Base-by-base conservation (phyloP, 2,888 invertebrate species). In the Drosophila peninsularis region DNA sequence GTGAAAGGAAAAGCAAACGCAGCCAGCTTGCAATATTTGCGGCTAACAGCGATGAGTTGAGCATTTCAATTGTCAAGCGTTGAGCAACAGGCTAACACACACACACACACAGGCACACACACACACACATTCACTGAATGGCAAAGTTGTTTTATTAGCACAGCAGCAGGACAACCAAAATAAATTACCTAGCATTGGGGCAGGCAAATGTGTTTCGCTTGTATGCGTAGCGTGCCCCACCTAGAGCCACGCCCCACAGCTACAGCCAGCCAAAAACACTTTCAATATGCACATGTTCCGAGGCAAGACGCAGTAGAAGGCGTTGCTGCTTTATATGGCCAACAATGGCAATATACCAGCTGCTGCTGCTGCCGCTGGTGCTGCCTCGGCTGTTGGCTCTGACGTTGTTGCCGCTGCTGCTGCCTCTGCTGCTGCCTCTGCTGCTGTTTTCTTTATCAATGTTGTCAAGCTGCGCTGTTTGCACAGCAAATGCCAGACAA, bases 71-170 rank as follows among this genome's bases (percentile, higher is more conserved):
- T 88, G 65, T 71, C 36, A 52, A 60, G 50, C 76, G 62, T 17
- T 42, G 54, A 88, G 84, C 88, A 88, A 82, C 82, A 82, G 82
- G 82, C 88, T 68, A 47, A 50, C 37, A 45, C 36, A 32, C 27
- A 14, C 14, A 27, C 39, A 39, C 5, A 19, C 41, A 24, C 39
- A 39, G 1, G 11, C 41, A 24, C 45, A 57, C 42, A 39, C 41
- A 49, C 41, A 34, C 19, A 11, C 6, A 21, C 27, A 52, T 39
- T 45, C 17, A 14, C 17, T 47, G 47, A 52, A 9, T 58, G 44
- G 50, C 11, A 63, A 78, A 62, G 41, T 66, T 82, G 66, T 74
- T 86, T 88, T 86, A 82, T 82, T 82, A 71, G 84, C 81, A 64
- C 61, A 78, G 55, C 67, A 58, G 66, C 56, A 73, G 74, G 62